Conservation (phyloP, 2,797 vertebrate species). For the Melanotaenia parkinsoni region DNA sequence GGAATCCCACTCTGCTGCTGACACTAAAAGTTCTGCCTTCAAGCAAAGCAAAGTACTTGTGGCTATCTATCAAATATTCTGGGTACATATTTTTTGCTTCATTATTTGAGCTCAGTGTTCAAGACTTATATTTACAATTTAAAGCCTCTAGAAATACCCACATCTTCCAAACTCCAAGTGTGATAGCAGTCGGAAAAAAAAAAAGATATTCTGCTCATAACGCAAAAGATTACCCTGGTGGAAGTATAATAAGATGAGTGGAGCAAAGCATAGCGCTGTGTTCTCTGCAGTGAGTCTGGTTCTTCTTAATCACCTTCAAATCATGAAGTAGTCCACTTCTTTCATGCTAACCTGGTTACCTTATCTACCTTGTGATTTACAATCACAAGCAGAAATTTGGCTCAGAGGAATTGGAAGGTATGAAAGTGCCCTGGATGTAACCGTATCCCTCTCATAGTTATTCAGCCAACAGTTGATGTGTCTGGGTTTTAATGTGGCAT, state of each 20-base stretch:
- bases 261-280: neutral
- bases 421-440: slow-evolving; percentile 35
- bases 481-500: slow-evolving; percentile 62
- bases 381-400: slow-evolving; percentile 34
- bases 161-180: slow-evolving; percentile 12
- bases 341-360: slow-evolving; percentile 35
- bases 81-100: slow-evolving; percentile 14
- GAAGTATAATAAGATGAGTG: slow-evolving; percentile 10
- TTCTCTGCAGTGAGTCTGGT: slow-evolving; percentile 8
- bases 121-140: slow-evolving; percentile 4
- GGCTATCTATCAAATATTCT: slow-evolving; percentile 27
- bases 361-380: slow-evolving; percentile 42
- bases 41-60: slow-evolving; percentile 35
- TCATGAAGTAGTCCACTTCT: slow-evolving; percentile 27
- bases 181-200: neutral
- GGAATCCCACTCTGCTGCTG: slow-evolving; percentile 51
- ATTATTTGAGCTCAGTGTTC: slow-evolving; percentile 10
- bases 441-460: slow-evolving; percentile 39
- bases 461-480: slow-evolving; percentile 57
- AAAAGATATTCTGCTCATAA: slow-evolving; percentile 2
- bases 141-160: slow-evolving; percentile 13
- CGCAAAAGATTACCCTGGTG: slow-evolving; percentile 1
- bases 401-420: slow-evolving; percentile 34
- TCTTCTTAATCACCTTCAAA: slow-evolving; percentile 27
- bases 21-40: slow-evolving; percentile 47